phyloP scores from a whole-genome alignment of 2,888 invertebrate genomes.

The Melieria picta region DNA sequence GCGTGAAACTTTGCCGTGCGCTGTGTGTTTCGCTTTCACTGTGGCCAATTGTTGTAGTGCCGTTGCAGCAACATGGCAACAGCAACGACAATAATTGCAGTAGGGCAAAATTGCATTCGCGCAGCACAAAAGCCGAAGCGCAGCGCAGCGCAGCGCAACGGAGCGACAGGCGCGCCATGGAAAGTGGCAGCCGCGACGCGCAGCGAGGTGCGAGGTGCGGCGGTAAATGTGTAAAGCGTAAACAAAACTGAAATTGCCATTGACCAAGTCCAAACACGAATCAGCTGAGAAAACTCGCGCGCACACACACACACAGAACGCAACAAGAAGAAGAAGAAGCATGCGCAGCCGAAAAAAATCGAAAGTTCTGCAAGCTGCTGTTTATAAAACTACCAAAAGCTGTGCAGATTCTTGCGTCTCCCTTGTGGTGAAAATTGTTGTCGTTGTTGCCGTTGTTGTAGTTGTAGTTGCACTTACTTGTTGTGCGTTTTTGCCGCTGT shows the following conservation, averaged over 20 bases:
- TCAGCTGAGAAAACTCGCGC: slow-evolving; percentile 22
- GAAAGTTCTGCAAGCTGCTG: background rate
- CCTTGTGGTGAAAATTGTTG: background rate
- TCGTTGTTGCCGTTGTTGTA: background rate
- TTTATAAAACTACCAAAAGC: background rate
- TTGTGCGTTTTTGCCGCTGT: background rate
- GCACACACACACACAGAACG: background rate
- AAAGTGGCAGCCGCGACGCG: background rate
- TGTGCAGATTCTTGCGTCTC: background rate
- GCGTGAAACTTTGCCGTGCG: background rate
- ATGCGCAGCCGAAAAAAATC: background rate
- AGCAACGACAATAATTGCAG: background rate
- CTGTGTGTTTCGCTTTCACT: background rate
- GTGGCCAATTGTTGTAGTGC: background rate
- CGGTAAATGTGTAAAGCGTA: background rate
- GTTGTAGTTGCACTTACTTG: background rate
- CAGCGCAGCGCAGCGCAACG: background rate
- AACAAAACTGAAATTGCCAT: slow-evolving; percentile 19
- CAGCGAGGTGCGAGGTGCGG: background rate
- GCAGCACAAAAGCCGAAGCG: slow-evolving; percentile 8
- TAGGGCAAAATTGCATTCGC: slow-evolving; percentile 13
- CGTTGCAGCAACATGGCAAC: background rate
- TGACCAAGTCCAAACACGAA: slow-evolving; percentile 27
- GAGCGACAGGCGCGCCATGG: background rate
- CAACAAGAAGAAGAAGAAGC: background rate